Conservation (phyloP, 1,140 invertebrate species). For the Zeugodacus cucurbitae region DNA sequence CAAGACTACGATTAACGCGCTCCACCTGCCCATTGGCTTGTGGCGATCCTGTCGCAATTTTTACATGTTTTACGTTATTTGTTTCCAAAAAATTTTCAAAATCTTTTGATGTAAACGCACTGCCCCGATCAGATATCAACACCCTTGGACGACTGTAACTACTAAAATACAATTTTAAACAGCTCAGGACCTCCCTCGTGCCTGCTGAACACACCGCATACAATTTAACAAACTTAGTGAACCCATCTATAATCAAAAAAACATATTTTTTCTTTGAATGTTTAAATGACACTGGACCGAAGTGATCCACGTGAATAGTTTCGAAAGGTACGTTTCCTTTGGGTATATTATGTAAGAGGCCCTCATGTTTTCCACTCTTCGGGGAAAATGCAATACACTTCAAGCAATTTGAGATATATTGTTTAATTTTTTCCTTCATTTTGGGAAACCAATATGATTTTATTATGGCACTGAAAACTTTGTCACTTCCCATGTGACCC, state of each 20-base stretch:
- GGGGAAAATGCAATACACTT: conserved; percentile 54
- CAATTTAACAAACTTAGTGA: conserved; percentile 25
- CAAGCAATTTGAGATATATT: conserved; percentile 48
- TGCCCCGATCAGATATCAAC: conserved; percentile 25
- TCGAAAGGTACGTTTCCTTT: conserved; percentile 49
- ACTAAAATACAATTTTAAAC: conserved; percentile 6
- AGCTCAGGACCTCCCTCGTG: neutral
- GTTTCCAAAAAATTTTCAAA: conserved; percentile 30
- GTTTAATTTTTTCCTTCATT: conserved; percentile 51
- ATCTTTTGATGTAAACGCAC: conserved; percentile 29
- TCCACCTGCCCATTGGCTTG: conserved; percentile 41
- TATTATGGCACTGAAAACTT: conserved; percentile 48
- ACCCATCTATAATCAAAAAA: conserved; percentile 32
- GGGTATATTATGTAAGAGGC: conserved; percentile 53
- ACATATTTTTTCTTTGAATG: neutral
- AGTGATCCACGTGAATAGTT: conserved; percentile 55
- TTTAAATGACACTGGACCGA: conserved; percentile 47
- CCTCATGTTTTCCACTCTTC: conserved; percentile 52
- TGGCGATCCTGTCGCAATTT: conserved; percentile 32
- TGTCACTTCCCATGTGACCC: conserved; percentile 50
- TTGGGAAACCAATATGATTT: conserved; percentile 54
- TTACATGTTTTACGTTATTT: conserved; percentile 31
- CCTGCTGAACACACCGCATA: neutral
- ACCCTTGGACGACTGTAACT: neutral
- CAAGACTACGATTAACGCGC: neutral